Evolutionary conservation across 2,888 invertebrate genomes (phyloP), one percentile per base, ranked within the genome.

Genomic region (Nemapogon koenigi): DNA sequence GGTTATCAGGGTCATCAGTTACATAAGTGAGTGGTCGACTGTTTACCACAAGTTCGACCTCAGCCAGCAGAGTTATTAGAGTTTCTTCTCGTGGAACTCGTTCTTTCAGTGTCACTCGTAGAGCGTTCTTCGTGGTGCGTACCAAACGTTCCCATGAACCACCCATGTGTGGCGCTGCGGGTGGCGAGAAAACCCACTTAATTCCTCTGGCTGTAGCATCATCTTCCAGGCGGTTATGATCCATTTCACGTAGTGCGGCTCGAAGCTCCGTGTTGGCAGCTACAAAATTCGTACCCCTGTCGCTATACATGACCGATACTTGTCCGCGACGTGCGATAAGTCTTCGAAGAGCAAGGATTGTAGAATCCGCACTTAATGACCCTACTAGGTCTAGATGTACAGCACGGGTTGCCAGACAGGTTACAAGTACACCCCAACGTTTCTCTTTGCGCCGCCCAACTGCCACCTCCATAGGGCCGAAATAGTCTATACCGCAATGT

Each of bases 111-210:
- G 44, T 30, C 2, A 45, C 43, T 17, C 41, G 43, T 1, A 49
- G 37, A 0, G 47, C 15, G 0, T 27, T 39, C 26, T 51, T 49
- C 0, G 48, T 45, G 16, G 38, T 45, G 2, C 48, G n/a, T 2
- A 49, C 45, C 4, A 50, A 19, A 0, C 49, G 40, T 36, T 48
- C 48, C 47, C 49, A 49, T 0, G 47, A 44, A 15, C 45, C 47
- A 18, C 43, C 48, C 48, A 38, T 36, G 27, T 47, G 45, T 3
- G 47, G 47, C 22, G 42, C 45, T 1, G 22, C 35, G 2, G 49
- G 47, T 1, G 51, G 48, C 1, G 45, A 43, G 29, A 49, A 49
- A 1, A 26, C 30, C 47, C 47, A 48, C 7, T 30, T 16, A 2
- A 35, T 37, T 2, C 32, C 40, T 4, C 39, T 8, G 8, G 38